These are phyloP conservation scores for Eunapius fragilis DNA, from an alignment of 37 sponge, comb jelly and placozoan genomes.

Conservation along the genomic window DNA sequence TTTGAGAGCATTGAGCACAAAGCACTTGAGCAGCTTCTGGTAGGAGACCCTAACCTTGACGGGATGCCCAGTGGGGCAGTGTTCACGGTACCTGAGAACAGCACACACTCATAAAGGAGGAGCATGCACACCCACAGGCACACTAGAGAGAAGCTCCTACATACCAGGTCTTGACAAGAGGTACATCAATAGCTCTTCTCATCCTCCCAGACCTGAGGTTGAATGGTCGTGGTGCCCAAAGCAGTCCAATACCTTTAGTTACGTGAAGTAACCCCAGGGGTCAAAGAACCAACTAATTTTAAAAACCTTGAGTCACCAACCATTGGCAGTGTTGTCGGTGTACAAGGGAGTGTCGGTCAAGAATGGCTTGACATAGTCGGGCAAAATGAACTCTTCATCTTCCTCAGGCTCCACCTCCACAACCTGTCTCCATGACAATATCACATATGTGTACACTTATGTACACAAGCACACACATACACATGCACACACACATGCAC, in stretches of 20 bases:
- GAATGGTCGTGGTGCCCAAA: constrained; percentile 99
- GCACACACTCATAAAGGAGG: neutral
- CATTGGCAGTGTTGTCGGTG: constrained; percentile 99
- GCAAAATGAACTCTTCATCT: constrained; percentile 88
- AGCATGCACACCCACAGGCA: neutral
- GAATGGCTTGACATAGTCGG: constrained; percentile 88
- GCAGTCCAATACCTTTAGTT: constrained; percentile 69
- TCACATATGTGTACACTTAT: neutral
- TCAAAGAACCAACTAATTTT: neutral
- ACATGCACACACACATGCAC: neutral
- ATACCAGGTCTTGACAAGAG: constrained; percentile 94
- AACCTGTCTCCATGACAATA: constrained; percentile 32
- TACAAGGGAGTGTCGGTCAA: constrained; percentile 91
- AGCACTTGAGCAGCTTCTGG: constrained; percentile 97
- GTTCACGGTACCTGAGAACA: constrained; percentile 84
- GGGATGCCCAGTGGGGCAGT: constrained; percentile 94
- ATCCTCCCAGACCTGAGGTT: constrained; percentile 91
- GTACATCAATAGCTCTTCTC: constrained; percentile 93
- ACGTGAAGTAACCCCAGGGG: neutral
- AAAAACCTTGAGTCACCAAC: constrained; percentile 4
- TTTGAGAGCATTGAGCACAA: constrained; percentile 95
- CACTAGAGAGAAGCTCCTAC: no score
- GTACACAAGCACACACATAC: constrained; percentile 7
- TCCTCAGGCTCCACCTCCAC: constrained; percentile 82
- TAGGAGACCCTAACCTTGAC: constrained; percentile 99